phyloP scores from a whole-genome alignment of 2,113 vertebrate species.

The Eulemur macaco region DNA sequence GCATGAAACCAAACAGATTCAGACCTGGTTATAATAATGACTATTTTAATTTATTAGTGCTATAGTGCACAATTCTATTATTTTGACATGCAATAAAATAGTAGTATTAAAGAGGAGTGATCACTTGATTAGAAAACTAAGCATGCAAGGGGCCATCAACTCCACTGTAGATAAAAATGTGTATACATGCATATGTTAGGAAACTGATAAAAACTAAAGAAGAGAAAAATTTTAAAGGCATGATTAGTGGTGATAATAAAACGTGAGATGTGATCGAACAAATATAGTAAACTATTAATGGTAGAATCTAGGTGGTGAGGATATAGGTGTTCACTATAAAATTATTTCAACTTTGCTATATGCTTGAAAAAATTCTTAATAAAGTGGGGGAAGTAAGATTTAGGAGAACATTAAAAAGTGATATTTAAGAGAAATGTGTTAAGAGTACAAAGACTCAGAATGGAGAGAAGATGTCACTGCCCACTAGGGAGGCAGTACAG shows the following conservation, averaged over 20 bases:
- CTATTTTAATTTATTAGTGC: not conserved
- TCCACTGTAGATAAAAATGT: not conserved
- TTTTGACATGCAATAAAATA: not conserved
- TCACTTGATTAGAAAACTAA: constrained; percentile 2
- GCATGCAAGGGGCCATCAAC: not conserved
- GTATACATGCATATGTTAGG: not conserved
- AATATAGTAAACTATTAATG: not conserved
- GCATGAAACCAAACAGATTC: not conserved
- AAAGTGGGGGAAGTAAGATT: not conserved
- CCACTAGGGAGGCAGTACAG: accelerated
- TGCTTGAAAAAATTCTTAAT: not conserved
- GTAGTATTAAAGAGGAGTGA: not conserved
- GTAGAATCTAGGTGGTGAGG: not conserved
- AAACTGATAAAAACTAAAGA: not conserved
- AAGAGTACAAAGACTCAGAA: not conserved
- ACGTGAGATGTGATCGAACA: not conserved
- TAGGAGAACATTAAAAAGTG: not conserved
- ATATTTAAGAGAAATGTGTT: not conserved
- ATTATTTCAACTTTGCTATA: not conserved
- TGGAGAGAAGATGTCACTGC: not conserved
- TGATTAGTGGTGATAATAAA: not conserved
- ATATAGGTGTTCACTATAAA: not conserved
- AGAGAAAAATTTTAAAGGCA: not conserved
- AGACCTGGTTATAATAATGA: not conserved
- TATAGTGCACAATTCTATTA: not conserved